Conservation (phyloP, 2,797 vertebrate species). For the Chrysocyon brachyurus region DNA sequence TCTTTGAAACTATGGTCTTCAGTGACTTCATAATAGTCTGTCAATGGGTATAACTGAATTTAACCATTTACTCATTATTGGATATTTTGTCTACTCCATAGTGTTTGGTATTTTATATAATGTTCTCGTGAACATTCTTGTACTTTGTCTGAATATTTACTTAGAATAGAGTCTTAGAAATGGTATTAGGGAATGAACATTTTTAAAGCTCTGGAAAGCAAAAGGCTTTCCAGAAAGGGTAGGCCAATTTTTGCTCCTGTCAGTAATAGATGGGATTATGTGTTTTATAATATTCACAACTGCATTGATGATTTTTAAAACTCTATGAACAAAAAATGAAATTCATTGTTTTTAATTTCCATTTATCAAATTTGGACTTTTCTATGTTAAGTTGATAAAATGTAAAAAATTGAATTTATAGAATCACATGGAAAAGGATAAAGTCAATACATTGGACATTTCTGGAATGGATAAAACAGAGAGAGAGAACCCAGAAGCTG, state of each 20-base stretch:
- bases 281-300: conserved; percentile 47
- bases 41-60: not conserved
- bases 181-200: conserved; percentile 7
- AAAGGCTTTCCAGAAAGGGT: not conserved
- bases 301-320: conserved; percentile 40
- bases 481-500: conserved; percentile 53
- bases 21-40: not conserved
- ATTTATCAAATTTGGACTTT: conserved; percentile 48
- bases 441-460: conserved; percentile 40
- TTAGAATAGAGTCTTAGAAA: not conserved
- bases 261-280: not conserved
- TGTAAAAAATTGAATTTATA: conserved; percentile 82
- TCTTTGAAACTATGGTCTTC: conserved; percentile 49
- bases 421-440: conserved; percentile 76
- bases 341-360: conserved; percentile 61
- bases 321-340: conserved; percentile 30
- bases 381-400: conserved; percentile 56
- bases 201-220: not conserved
- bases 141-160: conserved; percentile 20
- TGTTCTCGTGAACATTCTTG: not conserved
- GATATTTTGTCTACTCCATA: not conserved
- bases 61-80: not conserved
- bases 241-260: not conserved
- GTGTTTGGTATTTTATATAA: conserved; percentile 32
- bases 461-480: conserved; percentile 71